phyloP scores from a whole-genome alignment of 2,797 vertebrate species.

The Sebastes hopkinsi region DNA sequence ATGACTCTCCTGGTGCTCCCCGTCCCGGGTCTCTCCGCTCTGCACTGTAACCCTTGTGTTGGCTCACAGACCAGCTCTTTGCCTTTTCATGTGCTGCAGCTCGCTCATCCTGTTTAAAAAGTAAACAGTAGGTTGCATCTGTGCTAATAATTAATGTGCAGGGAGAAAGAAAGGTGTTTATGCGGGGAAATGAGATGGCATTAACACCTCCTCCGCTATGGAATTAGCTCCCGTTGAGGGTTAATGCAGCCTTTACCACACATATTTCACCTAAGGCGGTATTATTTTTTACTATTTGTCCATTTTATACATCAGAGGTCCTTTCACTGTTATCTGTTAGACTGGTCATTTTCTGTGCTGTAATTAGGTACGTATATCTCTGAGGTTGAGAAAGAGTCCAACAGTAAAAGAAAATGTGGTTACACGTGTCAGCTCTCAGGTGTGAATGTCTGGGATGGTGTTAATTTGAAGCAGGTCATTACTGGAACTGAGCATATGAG shows the following conservation, averaged over 20 bases:
- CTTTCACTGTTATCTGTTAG: not conserved
- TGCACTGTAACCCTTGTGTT: constrained; percentile 46
- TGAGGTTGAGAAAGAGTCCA: not conserved
- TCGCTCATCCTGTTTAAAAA: constrained; percentile 87
- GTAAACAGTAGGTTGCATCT: constrained; percentile 89
- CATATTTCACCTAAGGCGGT: constrained; percentile 12
- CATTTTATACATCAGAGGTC: not conserved
- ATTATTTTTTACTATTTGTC: not conserved
- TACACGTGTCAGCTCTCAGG: constrained; percentile 28
- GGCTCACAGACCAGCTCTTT: constrained; percentile 51
- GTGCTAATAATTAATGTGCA: constrained; percentile 82
- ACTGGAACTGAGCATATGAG: constrained; percentile 13
- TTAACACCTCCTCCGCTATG: constrained; percentile 74
- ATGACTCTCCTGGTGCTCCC: constrained; percentile 76
- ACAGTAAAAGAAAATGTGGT: not conserved
- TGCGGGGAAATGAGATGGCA: constrained; percentile 78
- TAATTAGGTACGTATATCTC: constrained; percentile 33
- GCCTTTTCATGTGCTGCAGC: constrained; percentile 67
- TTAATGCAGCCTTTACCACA: constrained; percentile 19
- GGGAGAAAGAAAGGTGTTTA: constrained; percentile 78
- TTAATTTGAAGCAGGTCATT: constrained; percentile 46
- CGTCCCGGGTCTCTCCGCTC: constrained; percentile 43
- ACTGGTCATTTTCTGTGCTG: constrained; percentile 12
- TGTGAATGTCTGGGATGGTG: constrained; percentile 50
- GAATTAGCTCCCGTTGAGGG: constrained; percentile 55